Evolutionary conservation across 2,797 vertebrate genomes (phyloP).

Genomic region (Spatula clypeata): DNA sequence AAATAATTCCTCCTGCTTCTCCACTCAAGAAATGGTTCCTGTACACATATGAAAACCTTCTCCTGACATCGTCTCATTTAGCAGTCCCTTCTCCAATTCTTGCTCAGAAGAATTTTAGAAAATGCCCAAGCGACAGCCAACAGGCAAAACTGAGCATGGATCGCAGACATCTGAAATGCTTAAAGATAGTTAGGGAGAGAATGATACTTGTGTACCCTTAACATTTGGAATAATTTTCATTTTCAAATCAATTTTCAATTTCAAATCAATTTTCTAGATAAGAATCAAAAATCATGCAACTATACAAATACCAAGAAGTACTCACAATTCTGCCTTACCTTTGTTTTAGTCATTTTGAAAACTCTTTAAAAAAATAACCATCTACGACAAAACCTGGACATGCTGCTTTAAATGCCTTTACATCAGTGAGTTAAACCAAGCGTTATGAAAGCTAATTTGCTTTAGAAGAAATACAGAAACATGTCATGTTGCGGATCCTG

Average conservation of each 20-base stretch:
- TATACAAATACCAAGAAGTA: background rate
- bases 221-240: background rate
- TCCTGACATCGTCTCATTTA: background rate
- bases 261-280: background rate
- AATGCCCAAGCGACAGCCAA: background rate
- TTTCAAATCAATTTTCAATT: background rate
- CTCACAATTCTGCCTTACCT: background rate
- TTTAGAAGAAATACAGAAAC: slow-evolving; percentile 24
- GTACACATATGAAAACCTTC: background rate
- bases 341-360: background rate
- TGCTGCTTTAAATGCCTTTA: background rate
- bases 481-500: background rate
- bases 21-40: background rate
- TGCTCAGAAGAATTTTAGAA: background rate
- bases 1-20: background rate
- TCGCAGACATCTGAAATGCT: background rate
- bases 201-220: background rate
- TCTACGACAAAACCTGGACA: background rate
- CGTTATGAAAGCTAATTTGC: background rate
- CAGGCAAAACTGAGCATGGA: background rate
- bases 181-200: background rate
- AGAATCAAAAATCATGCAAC: background rate
- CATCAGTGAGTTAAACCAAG: background rate
- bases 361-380: fast-evolving
- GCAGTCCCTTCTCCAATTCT: background rate